Base-by-base conservation (phyloP, 1,140 invertebrate genomes). In the Euwallacea fornicatus region DNA sequence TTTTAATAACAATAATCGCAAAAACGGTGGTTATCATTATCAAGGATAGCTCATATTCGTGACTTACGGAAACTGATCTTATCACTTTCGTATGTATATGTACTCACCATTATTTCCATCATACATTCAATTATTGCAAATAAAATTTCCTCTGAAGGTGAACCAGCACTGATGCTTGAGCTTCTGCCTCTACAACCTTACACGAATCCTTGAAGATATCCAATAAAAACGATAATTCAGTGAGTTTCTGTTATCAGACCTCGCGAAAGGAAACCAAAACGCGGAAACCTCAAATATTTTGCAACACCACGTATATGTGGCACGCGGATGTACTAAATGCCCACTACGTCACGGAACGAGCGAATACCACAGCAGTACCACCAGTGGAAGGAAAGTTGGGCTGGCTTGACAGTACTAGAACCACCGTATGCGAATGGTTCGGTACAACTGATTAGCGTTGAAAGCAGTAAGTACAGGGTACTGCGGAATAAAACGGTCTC, bases 101-200 rank as follows among this genome's bases (percentile, higher is more conserved):
- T 13, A 47, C 61, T 63, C 42, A 63, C 61, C 61, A 63, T 63
- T 63, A 63, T 63, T 61, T 61, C 9, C 2, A 46, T 63, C 61
- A 63, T 60, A 60, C 33, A 41, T 42, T 13, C 41, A 63, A 63
- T 13, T 63, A 11, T 13, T 13, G 61, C 42, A 63, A 63, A 63
- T n/a, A 63, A 63, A 63, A 58, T 7, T 11, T 4, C 9, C n/a
- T 13, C 46, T 33, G 61, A 63, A 63, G 61, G 42, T 63, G 3
- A 63, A 63, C 61, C 61, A 63, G 42, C 15, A 63, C 46, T 13
- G 21, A 4, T 33, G 4, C 21, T 33, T 33, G 21, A 33, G 21
- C 4, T 33, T 33, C 21, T 33, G 21, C 4, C 1, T 33, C 21
- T 1, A 33, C 1, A 33, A 33, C 21, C 21, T 33, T 33, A 33